phyloP scores from a whole-genome alignment of 2,113 vertebrate species.

The Acrocephalus arundinaceus region DNA sequence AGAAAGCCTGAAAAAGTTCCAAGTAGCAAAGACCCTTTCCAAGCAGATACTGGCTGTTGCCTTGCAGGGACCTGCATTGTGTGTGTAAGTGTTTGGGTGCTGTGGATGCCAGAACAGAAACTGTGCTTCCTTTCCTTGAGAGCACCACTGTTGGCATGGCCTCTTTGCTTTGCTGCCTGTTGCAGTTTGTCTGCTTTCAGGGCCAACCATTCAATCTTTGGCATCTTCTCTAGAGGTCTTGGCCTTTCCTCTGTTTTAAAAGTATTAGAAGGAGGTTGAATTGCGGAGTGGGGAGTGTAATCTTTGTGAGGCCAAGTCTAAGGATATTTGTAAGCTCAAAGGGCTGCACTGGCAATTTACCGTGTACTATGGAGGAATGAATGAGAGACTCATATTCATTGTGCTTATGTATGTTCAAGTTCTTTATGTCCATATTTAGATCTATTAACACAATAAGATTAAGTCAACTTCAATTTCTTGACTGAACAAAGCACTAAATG shows the following conservation, averaged over 20 bases:
- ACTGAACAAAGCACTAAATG: slow-evolving; percentile 29
- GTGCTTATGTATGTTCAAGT: slow-evolving; percentile 10
- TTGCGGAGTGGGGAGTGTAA: slow-evolving; percentile 12
- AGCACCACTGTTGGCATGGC: slow-evolving; percentile 22
- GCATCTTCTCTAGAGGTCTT: slow-evolving; percentile 28
- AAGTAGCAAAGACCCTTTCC: neutral
- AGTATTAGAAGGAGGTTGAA: slow-evolving; percentile 39
- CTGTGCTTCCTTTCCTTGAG: slow-evolving; percentile 23
- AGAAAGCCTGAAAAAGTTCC: neutral
- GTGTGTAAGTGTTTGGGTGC: neutral
- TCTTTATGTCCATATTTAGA: slow-evolving; percentile 56
- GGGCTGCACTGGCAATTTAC: slow-evolving; percentile 21
- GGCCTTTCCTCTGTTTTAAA: slow-evolving; percentile 45
- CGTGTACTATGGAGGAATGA: neutral
- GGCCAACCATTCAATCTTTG: slow-evolving; percentile 25
- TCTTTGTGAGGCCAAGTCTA: slow-evolving; percentile 40
- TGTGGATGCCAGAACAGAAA: slow-evolving; percentile 23
- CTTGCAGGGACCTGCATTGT: neutral
- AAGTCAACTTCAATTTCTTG: slow-evolving; percentile 40
- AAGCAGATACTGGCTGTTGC: neutral
- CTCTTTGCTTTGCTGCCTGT: slow-evolving; percentile 10
- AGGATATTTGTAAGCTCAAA: slow-evolving; percentile 46
- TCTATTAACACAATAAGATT: slow-evolving; percentile 26
- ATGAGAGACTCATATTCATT: slow-evolving; percentile 41
- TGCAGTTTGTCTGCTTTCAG: slow-evolving; percentile 43